These are phyloP conservation scores for Calameuta pallipes DNA, from an alignment of 2,888 invertebrate species.

Conservation along the genomic window DNA sequence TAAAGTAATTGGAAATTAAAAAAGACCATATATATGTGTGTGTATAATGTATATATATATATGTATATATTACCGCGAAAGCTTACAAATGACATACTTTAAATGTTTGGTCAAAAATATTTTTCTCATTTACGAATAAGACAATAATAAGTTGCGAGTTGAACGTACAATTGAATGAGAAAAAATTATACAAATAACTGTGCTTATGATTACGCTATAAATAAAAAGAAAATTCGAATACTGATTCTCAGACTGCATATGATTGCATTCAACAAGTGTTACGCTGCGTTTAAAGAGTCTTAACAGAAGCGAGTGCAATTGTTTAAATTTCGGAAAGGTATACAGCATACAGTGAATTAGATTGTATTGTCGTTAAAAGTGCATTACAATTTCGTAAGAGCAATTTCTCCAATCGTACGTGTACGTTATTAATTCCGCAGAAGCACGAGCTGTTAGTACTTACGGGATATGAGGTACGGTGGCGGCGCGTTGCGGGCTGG, in stretches of 20 bases:
- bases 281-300: background rate
- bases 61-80: background rate
- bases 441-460: background rate
- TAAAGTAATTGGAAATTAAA: background rate
- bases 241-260: background rate
- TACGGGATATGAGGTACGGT: conserved; percentile 20
- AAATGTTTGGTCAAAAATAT: too few species aligned
- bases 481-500: conserved; percentile 34
- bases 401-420: background rate
- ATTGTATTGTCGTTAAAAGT: background rate
- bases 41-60: too few species aligned
- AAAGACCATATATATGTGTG: background rate
- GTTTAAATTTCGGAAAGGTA: background rate
- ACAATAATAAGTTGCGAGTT: background rate
- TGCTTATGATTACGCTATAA: background rate
- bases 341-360: background rate
- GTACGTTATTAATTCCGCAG: background rate
- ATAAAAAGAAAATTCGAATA: background rate
- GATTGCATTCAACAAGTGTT: background rate
- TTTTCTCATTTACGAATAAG: too few species aligned
- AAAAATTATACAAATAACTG: background rate
- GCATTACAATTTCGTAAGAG: background rate
- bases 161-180: background rate
- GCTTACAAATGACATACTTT: background rate
- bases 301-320: background rate